Base-by-base conservation (phyloP, 2,113 vertebrate species). In the Lanius collurio region DNA sequence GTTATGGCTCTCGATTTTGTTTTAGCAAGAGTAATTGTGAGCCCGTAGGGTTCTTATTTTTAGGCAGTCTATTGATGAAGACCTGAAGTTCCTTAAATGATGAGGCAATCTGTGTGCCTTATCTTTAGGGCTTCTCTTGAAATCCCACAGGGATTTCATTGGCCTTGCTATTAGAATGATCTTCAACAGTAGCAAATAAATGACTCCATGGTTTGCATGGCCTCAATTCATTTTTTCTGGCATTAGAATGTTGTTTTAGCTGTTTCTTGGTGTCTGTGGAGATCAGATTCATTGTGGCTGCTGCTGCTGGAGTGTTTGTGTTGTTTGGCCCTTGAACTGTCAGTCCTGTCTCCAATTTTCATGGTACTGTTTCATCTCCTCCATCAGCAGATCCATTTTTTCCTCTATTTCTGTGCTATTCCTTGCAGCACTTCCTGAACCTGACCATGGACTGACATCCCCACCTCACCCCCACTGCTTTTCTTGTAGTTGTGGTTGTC, bases 21-120 rank as follows among this genome's bases (percentile, higher is more conserved):
- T 93, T 94, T 90, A 83, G 75, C 46, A 94, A 87, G 94, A 87
- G 83, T 87, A 93, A 95, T 93, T 90, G 91, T 86, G 47, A 78
- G 83, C 87, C 89, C 60, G 55, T 69, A 42, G 88, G 88, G 73
- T 64, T 83, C 87, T 80, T 79, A 57, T 53, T 80, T 86, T 60
- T 30, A 87, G 59, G 55, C 79, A 65, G 52, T 70, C 67, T 93
- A 3, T 93, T 95, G 94, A 74, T 92, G 46, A 83, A 74, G 83
- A 59, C 68, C 59, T 90, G 47, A 81, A 83, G 73, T 70, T 86
- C 74, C 89, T 89, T 80, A 92, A 80, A 83, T 50, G 75, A 73
- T 64, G 55, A 77, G 68, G 33, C 73, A 59, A 73, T 85, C 78
- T 82, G 12, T 37, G 64, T 76, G 39, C 31, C n/a, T 53, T 80